A percentile compares a stretch with the other conserved stretches of the same genome.
These are phyloP conservation scores for Lobophora halterata DNA, from an alignment of 2,888 invertebrate species.

Conservation along the genomic window DNA sequence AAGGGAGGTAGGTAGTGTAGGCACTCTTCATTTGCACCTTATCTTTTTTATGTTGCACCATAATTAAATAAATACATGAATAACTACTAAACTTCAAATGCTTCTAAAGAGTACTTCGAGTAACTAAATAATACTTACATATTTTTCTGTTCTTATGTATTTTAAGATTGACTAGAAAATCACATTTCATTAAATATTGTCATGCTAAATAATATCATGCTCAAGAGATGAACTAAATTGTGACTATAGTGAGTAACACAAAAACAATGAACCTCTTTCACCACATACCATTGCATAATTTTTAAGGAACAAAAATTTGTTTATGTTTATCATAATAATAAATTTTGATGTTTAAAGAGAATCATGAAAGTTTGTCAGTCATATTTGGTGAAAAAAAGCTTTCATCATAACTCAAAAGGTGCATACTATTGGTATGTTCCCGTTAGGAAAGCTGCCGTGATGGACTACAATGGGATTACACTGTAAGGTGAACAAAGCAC, in stretches of 20 bases:
- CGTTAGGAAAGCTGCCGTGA: conserved; percentile 36
- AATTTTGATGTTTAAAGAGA: no score
- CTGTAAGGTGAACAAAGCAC: conserved; percentile 34
- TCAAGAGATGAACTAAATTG: conserved; percentile 15
- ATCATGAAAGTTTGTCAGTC: conserved; percentile 1
- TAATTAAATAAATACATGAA: no score
- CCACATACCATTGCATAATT: conserved; percentile 20
- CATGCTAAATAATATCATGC: conserved; percentile 32
- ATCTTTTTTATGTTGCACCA: no score
- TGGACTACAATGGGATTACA: conserved; percentile 28
- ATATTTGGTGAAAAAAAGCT: conserved; percentile 1
- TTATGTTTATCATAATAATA: no score
- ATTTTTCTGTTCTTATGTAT: neutral
- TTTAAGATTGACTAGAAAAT: neutral
- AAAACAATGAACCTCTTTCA: conserved; percentile 9
- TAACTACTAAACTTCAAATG: no score
- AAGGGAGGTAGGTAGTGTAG: no score
- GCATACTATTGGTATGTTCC: conserved; percentile 17
- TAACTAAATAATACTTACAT: no score
- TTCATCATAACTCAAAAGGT: neutral
- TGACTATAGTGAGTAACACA: conserved; percentile 20
- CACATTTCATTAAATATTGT: conserved; percentile 1
- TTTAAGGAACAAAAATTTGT: conserved; percentile 1
- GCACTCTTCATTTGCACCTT: no score
- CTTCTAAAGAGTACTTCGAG: no score